phyloP scores from a whole-genome alignment of 2,888 invertebrate species.

The Phaedon cochleariae region DNA sequence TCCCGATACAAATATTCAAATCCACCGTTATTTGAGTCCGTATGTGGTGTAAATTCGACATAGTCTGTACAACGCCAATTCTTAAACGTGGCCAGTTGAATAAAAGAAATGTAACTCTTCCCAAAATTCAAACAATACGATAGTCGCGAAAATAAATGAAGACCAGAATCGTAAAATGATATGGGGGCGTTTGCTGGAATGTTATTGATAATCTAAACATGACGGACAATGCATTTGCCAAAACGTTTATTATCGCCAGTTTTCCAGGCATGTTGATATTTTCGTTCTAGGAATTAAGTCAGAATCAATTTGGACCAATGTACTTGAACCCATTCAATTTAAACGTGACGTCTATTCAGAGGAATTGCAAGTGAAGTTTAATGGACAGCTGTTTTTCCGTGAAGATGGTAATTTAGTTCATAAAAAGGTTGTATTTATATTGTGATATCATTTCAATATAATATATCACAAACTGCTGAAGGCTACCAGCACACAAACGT shows the following conservation, averaged over 20 bases:
- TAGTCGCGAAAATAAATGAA: neutral
- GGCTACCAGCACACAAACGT: no score
- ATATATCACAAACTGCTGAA: no score
- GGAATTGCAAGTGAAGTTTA: neutral
- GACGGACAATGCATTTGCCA: neutral
- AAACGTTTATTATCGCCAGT: neutral
- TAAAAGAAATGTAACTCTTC: no score
- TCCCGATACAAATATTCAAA: no score
- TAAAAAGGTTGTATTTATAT: neutral
- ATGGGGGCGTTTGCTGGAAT: neutral
- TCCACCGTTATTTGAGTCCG: no score
- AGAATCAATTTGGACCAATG: neutral
- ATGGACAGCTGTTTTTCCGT: neutral
- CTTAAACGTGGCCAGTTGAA: no score
- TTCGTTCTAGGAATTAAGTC: neutral
- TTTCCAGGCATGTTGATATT: neutral
- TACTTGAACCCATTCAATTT: constrained; percentile 1
- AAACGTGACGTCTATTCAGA: neutral
- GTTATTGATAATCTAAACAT: neutral
- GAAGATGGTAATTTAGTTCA: neutral
- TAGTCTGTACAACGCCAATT: no score
- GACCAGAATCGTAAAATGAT: neutral
- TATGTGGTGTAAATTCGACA: no score
- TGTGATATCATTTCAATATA: no score
- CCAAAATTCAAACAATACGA: neutral